Conservation (phyloP, 1,140 invertebrate species). For the Conus betulinus region DNA sequence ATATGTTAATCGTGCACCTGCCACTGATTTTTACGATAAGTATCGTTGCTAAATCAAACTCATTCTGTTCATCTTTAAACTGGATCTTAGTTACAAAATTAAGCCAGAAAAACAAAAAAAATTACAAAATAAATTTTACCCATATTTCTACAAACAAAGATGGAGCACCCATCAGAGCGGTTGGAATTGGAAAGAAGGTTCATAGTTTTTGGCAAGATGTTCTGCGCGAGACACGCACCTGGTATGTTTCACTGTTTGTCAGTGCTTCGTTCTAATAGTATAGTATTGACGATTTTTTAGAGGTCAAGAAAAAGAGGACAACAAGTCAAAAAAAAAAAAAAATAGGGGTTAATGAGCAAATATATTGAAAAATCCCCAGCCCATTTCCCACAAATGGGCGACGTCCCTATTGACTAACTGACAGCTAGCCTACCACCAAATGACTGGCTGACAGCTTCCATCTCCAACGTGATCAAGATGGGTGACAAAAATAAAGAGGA, state of each 20-base stretch:
- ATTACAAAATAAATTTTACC: background rate
- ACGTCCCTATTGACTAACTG: no score
- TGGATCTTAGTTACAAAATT: background rate
- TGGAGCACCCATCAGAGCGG: constrained; percentile 13
- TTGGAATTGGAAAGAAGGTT: background rate
- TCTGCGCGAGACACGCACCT: background rate
- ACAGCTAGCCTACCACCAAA: no score
- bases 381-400: no score
- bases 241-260: background rate
- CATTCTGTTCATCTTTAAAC: background rate
- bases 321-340: no score
- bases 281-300: no score
- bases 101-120: background rate
- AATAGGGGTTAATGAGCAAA: no score
- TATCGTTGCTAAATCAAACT: background rate
- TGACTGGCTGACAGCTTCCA: no score
- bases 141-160: background rate
- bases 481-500: no score
- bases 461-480: no score
- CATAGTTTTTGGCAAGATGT: background rate
- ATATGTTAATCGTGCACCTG: constrained; percentile 43
- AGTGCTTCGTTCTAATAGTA: no score
- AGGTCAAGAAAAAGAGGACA: no score
- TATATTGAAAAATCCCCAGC: no score
- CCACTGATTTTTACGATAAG: background rate